Evolutionary conservation across 2,888 invertebrate genomes (phyloP).

Genomic region (Capitulum mitella): DNA sequence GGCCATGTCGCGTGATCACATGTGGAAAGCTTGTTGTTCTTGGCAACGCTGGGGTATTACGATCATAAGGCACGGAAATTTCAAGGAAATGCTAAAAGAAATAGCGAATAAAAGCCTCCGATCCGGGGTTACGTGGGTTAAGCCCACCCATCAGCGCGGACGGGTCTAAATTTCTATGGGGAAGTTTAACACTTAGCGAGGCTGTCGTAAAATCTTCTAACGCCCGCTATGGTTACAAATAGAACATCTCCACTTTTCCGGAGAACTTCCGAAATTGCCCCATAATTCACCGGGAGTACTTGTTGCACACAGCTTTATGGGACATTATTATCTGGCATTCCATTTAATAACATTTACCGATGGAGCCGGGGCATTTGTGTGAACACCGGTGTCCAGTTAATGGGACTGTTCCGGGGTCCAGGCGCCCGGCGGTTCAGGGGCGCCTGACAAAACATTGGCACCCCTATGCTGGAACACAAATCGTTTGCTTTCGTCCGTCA

Average conservation of each 20-base stretch:
- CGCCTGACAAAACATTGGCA: not conserved
- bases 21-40: too few species aligned
- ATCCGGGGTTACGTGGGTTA: not conserved
- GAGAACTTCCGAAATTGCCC: slow-evolving; percentile 15
- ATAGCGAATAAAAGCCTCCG: too few species aligned
- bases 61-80: too few species aligned
- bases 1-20: too few species aligned
- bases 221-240: slow-evolving; percentile 20
- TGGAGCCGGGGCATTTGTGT: not conserved
- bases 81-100: too few species aligned
- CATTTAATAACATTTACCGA: slow-evolving; percentile 22
- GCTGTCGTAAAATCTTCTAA: not conserved
- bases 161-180: not conserved
- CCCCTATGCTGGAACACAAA: not conserved
- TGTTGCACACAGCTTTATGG: slow-evolving; percentile 18
- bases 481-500: not conserved
- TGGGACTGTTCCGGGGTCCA: not conserved
- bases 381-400: slow-evolving; percentile 4
- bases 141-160: not conserved
- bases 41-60: too few species aligned
- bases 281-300: not conserved
- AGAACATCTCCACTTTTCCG: slow-evolving; percentile 20
- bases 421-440: not conserved
- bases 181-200: slow-evolving; percentile 1
- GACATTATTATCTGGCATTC: slow-evolving; percentile 14